These are phyloP conservation scores for Bradynema listronoti DNA, from an alignment of 1,140 invertebrate species.

Conservation along the genomic window DNA sequence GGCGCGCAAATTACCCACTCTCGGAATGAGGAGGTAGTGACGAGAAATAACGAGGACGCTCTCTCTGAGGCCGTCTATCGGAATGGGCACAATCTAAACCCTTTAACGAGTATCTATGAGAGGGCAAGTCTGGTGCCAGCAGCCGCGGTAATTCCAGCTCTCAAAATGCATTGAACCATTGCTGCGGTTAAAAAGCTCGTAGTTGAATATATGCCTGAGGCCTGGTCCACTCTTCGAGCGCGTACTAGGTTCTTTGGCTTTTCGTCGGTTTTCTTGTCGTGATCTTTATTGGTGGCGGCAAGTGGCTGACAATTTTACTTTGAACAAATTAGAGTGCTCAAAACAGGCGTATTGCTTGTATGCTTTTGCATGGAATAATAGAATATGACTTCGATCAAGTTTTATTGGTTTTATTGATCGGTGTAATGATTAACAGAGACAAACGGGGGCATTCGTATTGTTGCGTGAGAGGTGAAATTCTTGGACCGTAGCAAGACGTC, in stretches of 20 bases:
- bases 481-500: slow-evolving; percentile 73
- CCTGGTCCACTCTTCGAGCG: slow-evolving; percentile 26
- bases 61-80: slow-evolving; percentile 73
- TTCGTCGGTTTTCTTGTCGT: slow-evolving; percentile 6
- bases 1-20: slow-evolving; percentile 80
- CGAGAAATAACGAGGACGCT: slow-evolving; percentile 78
- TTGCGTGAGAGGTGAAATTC: slow-evolving; percentile 59
- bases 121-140: slow-evolving; percentile 73
- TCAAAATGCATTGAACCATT: slow-evolving; percentile 79
- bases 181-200: slow-evolving; percentile 61
- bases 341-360: slow-evolving; percentile 71
- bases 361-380: slow-evolving; percentile 74
- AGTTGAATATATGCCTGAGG: slow-evolving; percentile 55
- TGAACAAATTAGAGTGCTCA: slow-evolving; percentile 78
- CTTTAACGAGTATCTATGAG: slow-evolving; percentile 77
- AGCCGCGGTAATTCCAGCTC: slow-evolving; percentile 79
- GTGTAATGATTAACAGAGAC: slow-evolving; percentile 50
- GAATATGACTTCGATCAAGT: slow-evolving; percentile 74
- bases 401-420: slow-evolving; percentile 58
- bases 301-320: too few relatives aligned
- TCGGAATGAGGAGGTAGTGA: slow-evolving; percentile 71
- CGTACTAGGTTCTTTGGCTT: slow-evolving; percentile 21
- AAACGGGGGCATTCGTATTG: slow-evolving; percentile 51
- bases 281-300: too few relatives aligned
- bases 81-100: slow-evolving; percentile 83